Evolutionary conservation across 1,140 invertebrate genomes (phyloP), one percentile per base, ranked within the genome.

Genomic region (Drosophila ironensis): DNA sequence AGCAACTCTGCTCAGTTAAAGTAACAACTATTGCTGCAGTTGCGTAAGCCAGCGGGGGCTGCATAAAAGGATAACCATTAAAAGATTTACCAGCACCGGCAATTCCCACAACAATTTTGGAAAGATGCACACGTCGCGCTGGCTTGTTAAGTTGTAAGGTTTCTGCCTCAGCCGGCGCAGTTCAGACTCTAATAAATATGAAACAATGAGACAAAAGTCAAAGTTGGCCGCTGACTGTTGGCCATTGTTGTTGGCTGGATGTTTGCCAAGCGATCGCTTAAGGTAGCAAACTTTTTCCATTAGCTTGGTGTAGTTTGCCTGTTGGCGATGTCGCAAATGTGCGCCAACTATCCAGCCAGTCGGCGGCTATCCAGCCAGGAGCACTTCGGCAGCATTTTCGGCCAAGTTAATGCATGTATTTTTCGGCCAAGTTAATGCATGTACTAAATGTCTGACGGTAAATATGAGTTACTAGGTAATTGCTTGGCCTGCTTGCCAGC

Each of bases 381-480:
- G 41, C 56, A 63, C 19, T 61, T 63, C 66, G 54, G 44, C 54
- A 40, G n/a, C n/a, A n/a, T n/a, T n/a, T 59, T 47, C 47, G 67
- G 64, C 64, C 63, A 68, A 78, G 64, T 84, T 84, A 86, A 86
- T 84, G 80, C 80, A 71, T 86, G 80, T 86, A 84, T 75, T 84
- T n/a, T 59, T 47, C 47, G 67, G 64, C 64, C 63, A 68, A 78
- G 64, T 84, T 84, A 86, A 86, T 84, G 80, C 80, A 71, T 86
- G 80, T 86, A 84, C 80, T 84, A 80, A 86, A 86, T 84, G 80
- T 84, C 80, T 60, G 64, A 75, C 80, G 41, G 78, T 84, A 84
- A 84, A 84, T 84, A 84, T 84, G 80, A 84, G 80, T 84, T 84
- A 84, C 64, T 84, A 84, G 80, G 78, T 84, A 84, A 84, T 84